These are phyloP conservation scores for Lycodopsis pacificus DNA, from an alignment of 2,797 vertebrate genomes.

Conservation along the genomic window DNA sequence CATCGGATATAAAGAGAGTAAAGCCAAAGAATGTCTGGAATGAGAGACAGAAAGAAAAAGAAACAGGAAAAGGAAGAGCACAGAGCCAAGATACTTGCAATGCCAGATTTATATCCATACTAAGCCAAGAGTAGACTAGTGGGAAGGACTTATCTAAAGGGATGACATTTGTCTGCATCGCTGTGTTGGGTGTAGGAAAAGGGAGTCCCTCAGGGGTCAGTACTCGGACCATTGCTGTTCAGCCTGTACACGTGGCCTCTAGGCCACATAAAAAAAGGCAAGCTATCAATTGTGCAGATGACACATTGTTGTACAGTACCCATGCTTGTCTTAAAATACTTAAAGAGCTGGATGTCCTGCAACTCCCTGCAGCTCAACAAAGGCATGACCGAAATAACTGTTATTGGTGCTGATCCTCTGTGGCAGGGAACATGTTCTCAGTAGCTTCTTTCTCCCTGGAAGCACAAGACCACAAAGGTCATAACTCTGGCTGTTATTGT, in stretches of 20 bases:
- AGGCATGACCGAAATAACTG: slow-evolving; percentile 1
- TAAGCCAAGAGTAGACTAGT: slow-evolving; percentile 55
- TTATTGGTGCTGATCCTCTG: slow-evolving; percentile 4
- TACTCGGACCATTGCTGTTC: slow-evolving; percentile 6
- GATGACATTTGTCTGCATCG: slow-evolving; percentile 41
- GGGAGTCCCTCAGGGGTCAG: slow-evolving; percentile 34
- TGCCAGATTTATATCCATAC: slow-evolving; percentile 61
- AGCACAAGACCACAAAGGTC: slow-evolving; percentile 4
- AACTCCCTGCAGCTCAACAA: slow-evolving; percentile 22
- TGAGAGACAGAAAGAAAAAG: slow-evolving; percentile 63
- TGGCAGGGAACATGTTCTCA: slow-evolving; percentile 29
- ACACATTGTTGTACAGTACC: neutral
- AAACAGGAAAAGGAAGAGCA: slow-evolving; percentile 57
- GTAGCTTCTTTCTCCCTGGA: slow-evolving; percentile 16
- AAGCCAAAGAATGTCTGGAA: slow-evolving; percentile 76
- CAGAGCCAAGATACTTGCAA: slow-evolving; percentile 53
- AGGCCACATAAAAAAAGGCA: slow-evolving; percentile 8
- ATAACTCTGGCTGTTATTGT: slow-evolving; percentile 20
- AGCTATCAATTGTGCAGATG: slow-evolving; percentile 10
- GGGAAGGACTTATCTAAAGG: slow-evolving; percentile 52
- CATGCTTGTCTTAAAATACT: slow-evolving; percentile 1
- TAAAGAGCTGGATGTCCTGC: slow-evolving; percentile 7
- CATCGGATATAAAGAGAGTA: slow-evolving; percentile 59
- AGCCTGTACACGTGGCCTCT: slow-evolving; percentile 2
- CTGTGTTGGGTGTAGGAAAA: slow-evolving; percentile 20